phyloP scores from a whole-genome alignment of 2,113 vertebrate species.

The Rhinichthys klamathensis region DNA sequence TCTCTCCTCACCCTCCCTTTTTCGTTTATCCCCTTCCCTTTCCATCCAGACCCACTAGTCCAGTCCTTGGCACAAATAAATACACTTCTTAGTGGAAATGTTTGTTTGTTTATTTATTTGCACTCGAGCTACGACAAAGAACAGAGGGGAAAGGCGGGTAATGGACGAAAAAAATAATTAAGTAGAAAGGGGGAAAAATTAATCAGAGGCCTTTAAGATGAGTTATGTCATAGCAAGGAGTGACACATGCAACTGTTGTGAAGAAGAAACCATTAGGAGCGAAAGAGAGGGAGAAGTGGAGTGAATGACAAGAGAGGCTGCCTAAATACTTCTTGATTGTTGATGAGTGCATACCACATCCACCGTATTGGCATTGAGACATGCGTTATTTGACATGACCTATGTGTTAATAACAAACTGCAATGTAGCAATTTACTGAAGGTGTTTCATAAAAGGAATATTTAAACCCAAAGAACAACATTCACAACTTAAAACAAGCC shows the following conservation, averaged over 20 bases:
- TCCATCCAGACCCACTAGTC: constrained; percentile 33
- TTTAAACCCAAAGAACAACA: background rate
- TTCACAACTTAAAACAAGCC: background rate
- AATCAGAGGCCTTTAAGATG: constrained; percentile 61
- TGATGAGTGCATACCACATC: background rate
- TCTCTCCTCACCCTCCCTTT: background rate
- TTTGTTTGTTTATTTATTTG: constrained; percentile 53
- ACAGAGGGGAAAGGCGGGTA: constrained; percentile 14
- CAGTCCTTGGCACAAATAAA: constrained; percentile 35
- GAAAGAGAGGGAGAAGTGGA: background rate
- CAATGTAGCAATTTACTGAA: background rate
- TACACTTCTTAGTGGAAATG: constrained; percentile 2
- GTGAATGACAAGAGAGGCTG: background rate
- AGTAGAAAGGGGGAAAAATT: constrained; percentile 47
- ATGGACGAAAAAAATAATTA: background rate
- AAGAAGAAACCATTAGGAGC: constrained; percentile 59
- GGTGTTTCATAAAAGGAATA: background rate
- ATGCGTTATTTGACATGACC: background rate
- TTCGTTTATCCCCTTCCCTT: background rate
- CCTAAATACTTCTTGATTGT: background rate
- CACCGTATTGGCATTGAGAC: background rate
- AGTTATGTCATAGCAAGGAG: constrained; percentile 71
- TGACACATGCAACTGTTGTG: constrained; percentile 59
- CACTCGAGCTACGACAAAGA: constrained; percentile 19
- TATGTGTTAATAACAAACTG: background rate